phyloP scores from a whole-genome alignment of 2,797 vertebrate species.

The Muscicapa comitata region DNA sequence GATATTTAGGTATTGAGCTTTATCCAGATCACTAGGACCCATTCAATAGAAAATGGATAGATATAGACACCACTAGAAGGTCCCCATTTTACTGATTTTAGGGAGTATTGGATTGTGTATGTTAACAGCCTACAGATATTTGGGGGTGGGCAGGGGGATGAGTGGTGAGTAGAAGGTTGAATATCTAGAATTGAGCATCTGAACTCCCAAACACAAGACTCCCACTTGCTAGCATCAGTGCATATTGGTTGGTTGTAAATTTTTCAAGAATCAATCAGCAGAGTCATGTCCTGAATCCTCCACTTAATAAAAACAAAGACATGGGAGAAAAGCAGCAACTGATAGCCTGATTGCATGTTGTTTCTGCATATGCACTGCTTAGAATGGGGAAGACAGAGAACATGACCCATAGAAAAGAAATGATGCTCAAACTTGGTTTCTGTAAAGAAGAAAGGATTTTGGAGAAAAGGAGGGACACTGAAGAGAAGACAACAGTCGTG shows the following conservation, averaged over 20 bases:
- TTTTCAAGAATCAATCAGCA: not conserved
- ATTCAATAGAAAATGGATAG: not conserved
- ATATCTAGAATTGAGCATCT: not conserved
- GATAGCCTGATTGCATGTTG: rapidly evolving
- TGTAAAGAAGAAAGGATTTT: not conserved
- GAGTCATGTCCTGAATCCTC: not conserved
- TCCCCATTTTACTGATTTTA: not conserved
- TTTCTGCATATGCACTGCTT: not conserved
- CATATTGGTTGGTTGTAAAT: not conserved
- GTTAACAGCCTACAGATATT: not conserved
- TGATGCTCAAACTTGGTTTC: not conserved
- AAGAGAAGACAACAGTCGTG: not conserved
- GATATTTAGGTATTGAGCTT: not conserved
- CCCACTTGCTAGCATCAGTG: not conserved
- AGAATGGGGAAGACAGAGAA: not conserved
- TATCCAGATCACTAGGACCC: not conserved
- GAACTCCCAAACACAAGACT: not conserved
- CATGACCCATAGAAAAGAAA: not conserved
- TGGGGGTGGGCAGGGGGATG: rapidly evolving
- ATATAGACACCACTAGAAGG: not conserved
- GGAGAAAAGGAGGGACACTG: not conserved
- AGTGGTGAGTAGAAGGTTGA: not conserved
- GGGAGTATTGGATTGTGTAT: not conserved
- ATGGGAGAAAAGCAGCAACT: not conserved
- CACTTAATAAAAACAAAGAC: not conserved